Base-by-base conservation (phyloP, 2,888 invertebrate species). In the Rhagonycha fulva region DNA sequence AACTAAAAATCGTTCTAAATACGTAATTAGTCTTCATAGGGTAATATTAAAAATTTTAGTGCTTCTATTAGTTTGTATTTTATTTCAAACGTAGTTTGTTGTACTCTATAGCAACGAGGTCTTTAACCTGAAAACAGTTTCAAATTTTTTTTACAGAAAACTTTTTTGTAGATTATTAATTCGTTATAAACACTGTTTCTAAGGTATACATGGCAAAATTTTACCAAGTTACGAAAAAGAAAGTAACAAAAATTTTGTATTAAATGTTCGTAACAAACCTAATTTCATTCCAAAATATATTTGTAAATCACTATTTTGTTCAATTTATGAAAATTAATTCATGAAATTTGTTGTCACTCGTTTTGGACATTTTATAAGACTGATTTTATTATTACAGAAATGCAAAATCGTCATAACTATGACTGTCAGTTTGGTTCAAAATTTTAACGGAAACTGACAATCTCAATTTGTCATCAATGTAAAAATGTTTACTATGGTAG, bases 401-500 rank as follows among this genome's bases (percentile, higher is more conserved):
- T n/a, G n/a, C 14, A 14, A 30, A 28, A 73, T 73, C 74, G 62
- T 60, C 10, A 24, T 26, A 63, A 12, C 72, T 60, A 62, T 75
- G 63, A 28, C 62, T 60, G 71, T 74, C 71, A 73, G 74, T 79
- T 79, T 74, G 78, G 78, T 75, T 66, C 79, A 78, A 80, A 80
- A 80, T 79, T 80, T 66, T 76, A 77, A 72, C 72, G 62, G 66
- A 60, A n/a, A 68, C 71, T 81, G 81, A 80, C 81, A 77, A 70
- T 74, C 68, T 70, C 62, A 70, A 66, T 77, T 76, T 80, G 79
- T 77, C 80, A 75, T 24, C 61, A 66, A 73, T 71, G 66, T 14
- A 71, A 66, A 73, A 70, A 82, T 82, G 82, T 82, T 82, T 75
- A 80, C 82, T 24, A 81, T 79, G 71, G 79, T 82, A 69, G 80